Base-by-base conservation (phyloP, 1,140 invertebrate genomes). In the Globodera ellingtonae region DNA sequence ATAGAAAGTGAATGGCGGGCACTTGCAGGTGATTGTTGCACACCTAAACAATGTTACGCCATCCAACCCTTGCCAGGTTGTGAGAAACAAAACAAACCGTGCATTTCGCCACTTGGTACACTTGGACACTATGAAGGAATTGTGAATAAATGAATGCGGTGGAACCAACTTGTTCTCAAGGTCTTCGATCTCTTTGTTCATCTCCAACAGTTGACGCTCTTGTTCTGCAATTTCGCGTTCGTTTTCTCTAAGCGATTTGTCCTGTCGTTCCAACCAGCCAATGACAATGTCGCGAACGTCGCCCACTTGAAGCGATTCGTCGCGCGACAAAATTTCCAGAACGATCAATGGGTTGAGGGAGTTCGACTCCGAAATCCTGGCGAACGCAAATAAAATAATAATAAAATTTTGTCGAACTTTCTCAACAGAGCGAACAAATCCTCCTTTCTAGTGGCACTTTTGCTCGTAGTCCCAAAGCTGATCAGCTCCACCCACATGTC, bases 401-500 rank as follows among this genome's bases (percentile, higher is more conserved):
- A 71, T 2, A 44, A 9, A 15, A 44, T 56, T 10, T 52, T 74
- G 52, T 79, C 81, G 62, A n/a, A 86, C 86, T 85, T 79, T 72
- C 79, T 65, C 56, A 87, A 72, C 56, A 87, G 50, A 6, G 52
- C 67, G 21, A 79, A 65, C 24, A 87, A 67, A 69, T 80, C 73
- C 65, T 77, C 75, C 24, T 47, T 85, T 56, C 46, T 78, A 67
- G 71, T 75, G 18, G 44, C 62, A 75, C 88, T 82, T 69, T 81
- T 71, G 44, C 79, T 78, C 46, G 66, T 59, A 7, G 86, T 73
- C n/a, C 87, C 72, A 74, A 80, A 81, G 13, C 70, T 75, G 52
- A 87, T 79, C 75, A 86, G 52, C 47, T 87, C 87, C 59, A 83
- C 84, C 86, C 86, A 87, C 86, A 89, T 84, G 52, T 86, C 73